A percentile compares a stretch with the other conserved stretches of the same genome.
These are phyloP conservation scores for Chionis minor DNA, from an alignment of 2,113 vertebrate genomes.

Conservation along the genomic window DNA sequence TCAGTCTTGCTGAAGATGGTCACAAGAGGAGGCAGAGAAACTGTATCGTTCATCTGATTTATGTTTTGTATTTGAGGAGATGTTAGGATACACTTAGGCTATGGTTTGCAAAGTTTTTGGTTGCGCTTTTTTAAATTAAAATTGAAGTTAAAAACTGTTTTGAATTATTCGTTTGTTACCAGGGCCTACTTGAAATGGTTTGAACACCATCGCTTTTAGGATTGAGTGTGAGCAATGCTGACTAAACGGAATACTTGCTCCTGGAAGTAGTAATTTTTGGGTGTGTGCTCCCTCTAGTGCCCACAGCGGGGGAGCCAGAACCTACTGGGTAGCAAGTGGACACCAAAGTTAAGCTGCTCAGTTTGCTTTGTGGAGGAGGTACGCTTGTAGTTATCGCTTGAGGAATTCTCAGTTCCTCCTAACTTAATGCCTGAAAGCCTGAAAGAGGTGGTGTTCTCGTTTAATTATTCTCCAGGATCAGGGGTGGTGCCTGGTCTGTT, in stretches of 20 bases:
- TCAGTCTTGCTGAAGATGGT: neutral
- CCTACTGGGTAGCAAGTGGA: neutral
- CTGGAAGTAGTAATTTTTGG: neutral
- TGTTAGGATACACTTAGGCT: neutral
- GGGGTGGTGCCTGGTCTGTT: neutral
- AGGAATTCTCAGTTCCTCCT: neutral
- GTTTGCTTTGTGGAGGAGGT: neutral
- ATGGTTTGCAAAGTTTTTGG: neutral
- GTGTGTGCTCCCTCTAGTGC: conserved; percentile 18
- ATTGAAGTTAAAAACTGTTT: neutral
- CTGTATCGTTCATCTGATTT: fast-evolving
- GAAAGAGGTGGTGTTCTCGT: neutral
- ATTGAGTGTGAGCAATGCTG: neutral
- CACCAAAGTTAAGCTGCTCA: fast-evolving
- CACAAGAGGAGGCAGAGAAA: neutral
- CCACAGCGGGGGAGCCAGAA: neutral
- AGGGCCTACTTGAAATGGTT: neutral
- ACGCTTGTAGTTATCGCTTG: fast-evolving
- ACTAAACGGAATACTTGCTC: neutral
- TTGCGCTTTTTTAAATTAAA: neutral
- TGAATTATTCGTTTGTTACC: neutral
- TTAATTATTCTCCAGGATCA: neutral
- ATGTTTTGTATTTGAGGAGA: neutral
- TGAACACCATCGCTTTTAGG: neutral
- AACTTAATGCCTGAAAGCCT: neutral